phyloP scores from a whole-genome alignment of 2,888 invertebrate genomes.

The Palloptera scutellata region DNA sequence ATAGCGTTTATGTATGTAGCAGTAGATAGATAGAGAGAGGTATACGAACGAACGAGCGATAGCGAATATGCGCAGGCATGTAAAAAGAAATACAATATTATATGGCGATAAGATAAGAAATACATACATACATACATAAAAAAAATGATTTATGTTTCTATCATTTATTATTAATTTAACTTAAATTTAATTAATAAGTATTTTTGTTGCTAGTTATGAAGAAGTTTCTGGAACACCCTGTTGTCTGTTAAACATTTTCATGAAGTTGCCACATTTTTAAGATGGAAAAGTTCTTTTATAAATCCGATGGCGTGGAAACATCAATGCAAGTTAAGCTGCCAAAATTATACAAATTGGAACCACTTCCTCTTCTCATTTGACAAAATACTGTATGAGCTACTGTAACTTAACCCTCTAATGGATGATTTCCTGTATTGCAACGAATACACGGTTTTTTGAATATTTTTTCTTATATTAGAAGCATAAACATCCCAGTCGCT shows the following conservation, averaged over 20 bases:
- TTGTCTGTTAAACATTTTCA: background rate
- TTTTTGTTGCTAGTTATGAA: background rate
- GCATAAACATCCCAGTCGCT: no score
- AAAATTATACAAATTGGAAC: no score
- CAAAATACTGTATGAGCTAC: no score
- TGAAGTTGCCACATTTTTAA: background rate
- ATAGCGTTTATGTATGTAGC: constrained; percentile 8
- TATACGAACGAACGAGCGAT: constrained; percentile 10
- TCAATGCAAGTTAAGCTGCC: no score
- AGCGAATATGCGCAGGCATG: constrained; percentile 51
- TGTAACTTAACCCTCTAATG: no score
- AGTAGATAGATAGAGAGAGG: constrained; percentile 32
- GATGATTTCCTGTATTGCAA: no score
- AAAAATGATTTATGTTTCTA: background rate
- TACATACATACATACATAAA: no score
- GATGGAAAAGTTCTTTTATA: no score
- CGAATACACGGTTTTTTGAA: no score
- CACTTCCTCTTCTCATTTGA: no score
- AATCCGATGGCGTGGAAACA: no score
- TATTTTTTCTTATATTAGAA: no score
- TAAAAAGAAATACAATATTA: constrained; percentile 47
- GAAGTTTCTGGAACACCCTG: background rate
- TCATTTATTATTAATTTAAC: background rate
- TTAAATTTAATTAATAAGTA: background rate
- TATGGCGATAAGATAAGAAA: constrained; percentile 8